phyloP scores from a whole-genome alignment of 2,888 invertebrate species.

The Anagyrus pseudococci region DNA sequence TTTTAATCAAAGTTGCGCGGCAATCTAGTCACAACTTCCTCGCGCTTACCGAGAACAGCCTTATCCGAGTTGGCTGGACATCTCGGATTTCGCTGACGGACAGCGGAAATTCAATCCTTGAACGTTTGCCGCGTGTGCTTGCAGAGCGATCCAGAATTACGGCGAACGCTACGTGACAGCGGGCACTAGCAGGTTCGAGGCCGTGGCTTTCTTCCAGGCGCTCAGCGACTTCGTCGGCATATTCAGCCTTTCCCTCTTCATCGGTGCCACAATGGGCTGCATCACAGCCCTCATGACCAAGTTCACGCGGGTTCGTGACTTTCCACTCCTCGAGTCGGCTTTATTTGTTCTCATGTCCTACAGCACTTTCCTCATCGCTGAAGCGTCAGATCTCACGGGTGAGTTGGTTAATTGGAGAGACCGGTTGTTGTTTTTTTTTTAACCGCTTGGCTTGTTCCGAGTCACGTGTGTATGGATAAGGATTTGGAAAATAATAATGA shows the following conservation, averaged over 20 bases:
- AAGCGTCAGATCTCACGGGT: conserved; percentile 96
- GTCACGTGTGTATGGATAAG: too few species aligned
- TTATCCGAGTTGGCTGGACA: too few species aligned
- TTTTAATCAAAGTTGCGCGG: too few species aligned
- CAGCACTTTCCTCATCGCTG: conserved; percentile 95
- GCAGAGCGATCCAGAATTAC: conserved; percentile 87
- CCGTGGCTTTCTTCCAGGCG: conserved; percentile 85
- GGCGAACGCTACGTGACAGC: conserved; percentile 72
- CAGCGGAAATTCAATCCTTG: too few species aligned
- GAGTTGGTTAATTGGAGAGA: too few species aligned
- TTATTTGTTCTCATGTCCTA: conserved; percentile 98
- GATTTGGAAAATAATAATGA: too few species aligned
- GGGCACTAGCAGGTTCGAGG: conserved; percentile 84
- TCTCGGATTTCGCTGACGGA: too few species aligned
- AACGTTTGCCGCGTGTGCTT: too few species aligned
- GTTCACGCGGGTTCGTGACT: conserved; percentile 92
- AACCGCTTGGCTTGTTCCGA: too few species aligned
- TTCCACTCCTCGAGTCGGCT: conserved; percentile 93
- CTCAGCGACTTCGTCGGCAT: conserved; percentile 91
- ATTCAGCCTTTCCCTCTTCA: conserved; percentile 88
- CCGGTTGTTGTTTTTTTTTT: too few species aligned
- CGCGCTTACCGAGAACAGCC: too few species aligned
- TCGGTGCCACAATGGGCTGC: conserved; percentile 93
- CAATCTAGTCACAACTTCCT: too few species aligned
- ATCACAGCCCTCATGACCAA: conserved; percentile 94